phyloP scores from a whole-genome alignment of 1,140 invertebrate genomes.

The Tyrophagus putrescentiae region DNA sequence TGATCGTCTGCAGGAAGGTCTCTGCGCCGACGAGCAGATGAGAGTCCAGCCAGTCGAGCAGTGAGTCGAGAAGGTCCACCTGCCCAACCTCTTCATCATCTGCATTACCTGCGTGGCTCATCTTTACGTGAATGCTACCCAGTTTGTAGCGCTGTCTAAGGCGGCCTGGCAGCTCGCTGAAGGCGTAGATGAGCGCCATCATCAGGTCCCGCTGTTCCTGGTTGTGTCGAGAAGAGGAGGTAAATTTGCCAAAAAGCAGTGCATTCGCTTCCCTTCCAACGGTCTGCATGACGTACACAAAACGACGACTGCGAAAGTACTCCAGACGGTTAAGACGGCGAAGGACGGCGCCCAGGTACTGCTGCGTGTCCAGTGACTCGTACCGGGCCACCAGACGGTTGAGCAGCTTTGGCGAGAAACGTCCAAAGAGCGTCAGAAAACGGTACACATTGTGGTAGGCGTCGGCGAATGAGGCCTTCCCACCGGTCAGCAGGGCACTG shows the following conservation, averaged over 20 bases:
- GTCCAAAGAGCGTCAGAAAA: conserved; percentile 14
- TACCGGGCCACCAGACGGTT: background rate
- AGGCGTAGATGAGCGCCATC: conserved; percentile 19
- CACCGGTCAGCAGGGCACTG: background rate
- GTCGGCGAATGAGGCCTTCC: conserved; percentile 11
- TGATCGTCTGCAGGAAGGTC: conserved; percentile 1
- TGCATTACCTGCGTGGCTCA: background rate
- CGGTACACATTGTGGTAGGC: background rate
- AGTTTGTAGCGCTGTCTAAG: background rate
- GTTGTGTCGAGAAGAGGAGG: background rate
- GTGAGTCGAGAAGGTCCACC: conserved; percentile 9
- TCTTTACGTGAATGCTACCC: conserved; percentile 3
- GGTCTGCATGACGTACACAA: conserved; percentile 11
- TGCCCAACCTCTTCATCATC: conserved; percentile 1
- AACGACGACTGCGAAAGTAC: background rate
- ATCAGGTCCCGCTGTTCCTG: conserved; percentile 10
- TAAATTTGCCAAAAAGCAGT: background rate
- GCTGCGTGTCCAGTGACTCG: background rate
- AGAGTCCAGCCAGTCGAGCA: conserved; percentile 7
- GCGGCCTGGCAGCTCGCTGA: conserved; percentile 12
- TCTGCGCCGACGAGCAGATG: background rate
- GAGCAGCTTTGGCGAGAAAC: background rate
- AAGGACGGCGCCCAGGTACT: background rate
- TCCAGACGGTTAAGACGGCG: background rate
- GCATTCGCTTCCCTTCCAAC: background rate